Conservation (phyloP, 2,888 invertebrate species). For the Cristatella mucedo region DNA sequence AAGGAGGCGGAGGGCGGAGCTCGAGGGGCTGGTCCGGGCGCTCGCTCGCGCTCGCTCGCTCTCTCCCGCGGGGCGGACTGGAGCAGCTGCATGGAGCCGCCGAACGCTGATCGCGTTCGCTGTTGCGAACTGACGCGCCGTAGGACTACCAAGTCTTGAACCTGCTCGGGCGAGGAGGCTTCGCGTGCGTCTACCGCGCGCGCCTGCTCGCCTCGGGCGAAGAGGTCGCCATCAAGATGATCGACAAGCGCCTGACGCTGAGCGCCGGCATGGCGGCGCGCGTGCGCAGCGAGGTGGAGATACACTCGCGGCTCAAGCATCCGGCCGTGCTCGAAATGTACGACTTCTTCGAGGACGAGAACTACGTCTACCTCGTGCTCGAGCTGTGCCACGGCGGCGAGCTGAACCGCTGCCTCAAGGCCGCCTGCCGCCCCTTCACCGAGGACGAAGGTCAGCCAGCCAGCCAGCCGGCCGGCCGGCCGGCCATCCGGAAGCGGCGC, state of each 20-base stretch:
- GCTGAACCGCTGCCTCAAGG: conserved; percentile 61
- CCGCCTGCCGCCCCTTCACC: conserved; percentile 27
- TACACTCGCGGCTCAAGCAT: conserved; percentile 66
- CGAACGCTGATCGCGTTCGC: too few species aligned
- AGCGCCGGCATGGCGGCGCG: conserved; percentile 62
- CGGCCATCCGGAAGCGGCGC: too few species aligned
- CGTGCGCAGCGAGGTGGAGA: conserved; percentile 70
- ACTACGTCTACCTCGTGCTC: conserved; percentile 72
- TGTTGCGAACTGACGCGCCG: too few species aligned
- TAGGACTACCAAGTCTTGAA: conserved; percentile 56
- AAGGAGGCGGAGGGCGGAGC: too few species aligned
- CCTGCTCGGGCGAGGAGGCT: conserved; percentile 73
- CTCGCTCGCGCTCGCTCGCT: too few species aligned
- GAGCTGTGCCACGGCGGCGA: conserved; percentile 79
- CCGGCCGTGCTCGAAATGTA: conserved; percentile 61
- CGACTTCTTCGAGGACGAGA: conserved; percentile 69
- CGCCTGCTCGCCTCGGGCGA: conserved; percentile 55
- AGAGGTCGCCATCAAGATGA: conserved; percentile 80
- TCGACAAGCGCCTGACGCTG: conserved; percentile 70
- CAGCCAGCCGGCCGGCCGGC: too few species aligned
- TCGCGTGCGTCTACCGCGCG: conserved; percentile 71
- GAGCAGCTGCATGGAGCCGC: too few species aligned
- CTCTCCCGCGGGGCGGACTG: too few species aligned
- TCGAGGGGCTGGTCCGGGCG: too few species aligned
- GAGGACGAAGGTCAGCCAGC: conserved; percentile 46